Conservation (phyloP, 2,888 invertebrate species). For the Acronicta psi region DNA sequence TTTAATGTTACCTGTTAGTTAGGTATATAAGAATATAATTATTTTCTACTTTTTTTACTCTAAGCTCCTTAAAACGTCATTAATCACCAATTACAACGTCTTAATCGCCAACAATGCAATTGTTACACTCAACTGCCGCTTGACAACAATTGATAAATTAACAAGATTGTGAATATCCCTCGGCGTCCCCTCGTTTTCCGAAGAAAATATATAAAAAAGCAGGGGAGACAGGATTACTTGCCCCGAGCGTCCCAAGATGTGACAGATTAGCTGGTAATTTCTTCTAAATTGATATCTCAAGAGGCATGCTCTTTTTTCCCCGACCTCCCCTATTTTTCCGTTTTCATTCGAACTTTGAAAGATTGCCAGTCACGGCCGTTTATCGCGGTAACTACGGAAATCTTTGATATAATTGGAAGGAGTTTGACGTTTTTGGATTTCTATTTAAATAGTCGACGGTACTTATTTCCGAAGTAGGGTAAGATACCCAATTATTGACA, state of each 20-base stretch:
- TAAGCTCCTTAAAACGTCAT: slow-evolving; percentile 22
- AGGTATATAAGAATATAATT: no score
- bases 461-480: no score
- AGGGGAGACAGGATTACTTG: slow-evolving; percentile 79
- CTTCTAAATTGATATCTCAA: slow-evolving; percentile 87
- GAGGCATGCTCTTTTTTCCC: slow-evolving; percentile 71
- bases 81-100: slow-evolving; percentile 34
- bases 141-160: slow-evolving; percentile 82
- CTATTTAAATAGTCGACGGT: no score
- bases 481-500: no score
- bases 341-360: slow-evolving; percentile 67
- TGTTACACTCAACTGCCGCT: slow-evolving; percentile 68
- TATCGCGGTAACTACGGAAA: slow-evolving; percentile 60
- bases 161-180: slow-evolving; percentile 77
- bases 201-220: slow-evolving; percentile 65
- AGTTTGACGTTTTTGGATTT: slow-evolving; percentile 34
- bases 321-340: slow-evolving; percentile 55
- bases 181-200: slow-evolving; percentile 65
- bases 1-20: no score
- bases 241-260: slow-evolving; percentile 82
- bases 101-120: slow-evolving; percentile 54
- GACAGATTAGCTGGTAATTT: slow-evolving; percentile 88
- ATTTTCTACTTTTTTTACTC: no score
- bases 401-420: slow-evolving; percentile 72
- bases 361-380: slow-evolving; percentile 80